phyloP scores from a whole-genome alignment of 2,113 vertebrate species.

The Lota lota region DNA sequence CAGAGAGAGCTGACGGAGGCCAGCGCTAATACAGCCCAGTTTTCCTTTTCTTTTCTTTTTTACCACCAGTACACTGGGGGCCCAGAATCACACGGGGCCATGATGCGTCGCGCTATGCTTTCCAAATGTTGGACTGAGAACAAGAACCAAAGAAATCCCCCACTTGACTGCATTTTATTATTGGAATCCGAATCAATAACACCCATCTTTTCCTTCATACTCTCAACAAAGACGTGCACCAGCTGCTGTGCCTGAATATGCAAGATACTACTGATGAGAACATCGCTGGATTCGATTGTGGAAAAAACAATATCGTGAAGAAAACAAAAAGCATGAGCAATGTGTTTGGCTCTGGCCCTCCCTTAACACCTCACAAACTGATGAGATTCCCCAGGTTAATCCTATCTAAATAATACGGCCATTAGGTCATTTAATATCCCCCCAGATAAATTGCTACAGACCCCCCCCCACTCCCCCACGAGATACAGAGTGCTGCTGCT shows the following conservation, averaged over 20 bases:
- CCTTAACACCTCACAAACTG: slow-evolving; percentile 29
- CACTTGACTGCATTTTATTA: neutral
- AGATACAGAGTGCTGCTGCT: slow-evolving; percentile 30
- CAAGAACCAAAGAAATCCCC: neutral
- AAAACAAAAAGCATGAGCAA: slow-evolving; percentile 1
- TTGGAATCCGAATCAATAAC: neutral
- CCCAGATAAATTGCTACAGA: slow-evolving; percentile 55
- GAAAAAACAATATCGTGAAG: neutral
- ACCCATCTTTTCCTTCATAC: neutral
- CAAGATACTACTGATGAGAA: no score
- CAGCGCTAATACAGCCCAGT: slow-evolving; percentile 31
- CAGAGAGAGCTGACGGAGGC: slow-evolving; percentile 31
- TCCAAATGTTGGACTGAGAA: slow-evolving; percentile 12
- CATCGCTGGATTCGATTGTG: neutral
- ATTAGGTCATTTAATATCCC: slow-evolving; percentile 72
- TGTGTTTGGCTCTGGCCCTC: neutral
- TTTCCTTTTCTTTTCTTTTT: slow-evolving; percentile 22
- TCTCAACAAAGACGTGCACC: neutral
- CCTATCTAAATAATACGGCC: slow-evolving; percentile 57
- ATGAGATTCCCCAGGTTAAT: slow-evolving; percentile 34
- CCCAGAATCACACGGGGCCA: neutral
- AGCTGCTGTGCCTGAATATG: neutral
- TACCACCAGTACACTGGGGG: neutral
- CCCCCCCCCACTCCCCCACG: neutral
- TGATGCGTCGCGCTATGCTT: neutral